Evolutionary conservation across 2,888 invertebrate genomes (phyloP).

Genomic region (Xylota segnis): DNA sequence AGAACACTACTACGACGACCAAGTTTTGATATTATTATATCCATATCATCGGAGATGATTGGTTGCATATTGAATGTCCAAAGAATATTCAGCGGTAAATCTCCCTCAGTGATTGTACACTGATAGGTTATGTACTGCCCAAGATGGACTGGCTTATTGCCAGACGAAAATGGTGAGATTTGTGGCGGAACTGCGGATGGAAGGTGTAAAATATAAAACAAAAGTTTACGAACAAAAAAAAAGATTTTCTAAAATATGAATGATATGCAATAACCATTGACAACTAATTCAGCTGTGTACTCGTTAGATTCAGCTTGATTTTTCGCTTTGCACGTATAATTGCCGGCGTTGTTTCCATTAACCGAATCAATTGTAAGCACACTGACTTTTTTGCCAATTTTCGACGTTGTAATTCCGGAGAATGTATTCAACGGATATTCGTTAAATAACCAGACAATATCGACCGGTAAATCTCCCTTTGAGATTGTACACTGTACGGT

Average conservation of each 20-base stretch:
- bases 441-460: slow-evolving; percentile 88
- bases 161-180: slow-evolving; percentile 86
- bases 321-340: slow-evolving; percentile 86
- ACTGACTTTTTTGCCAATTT: slow-evolving; percentile 86
- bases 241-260: background rate
- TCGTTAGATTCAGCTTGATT: slow-evolving; percentile 86
- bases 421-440: slow-evolving; percentile 88
- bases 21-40: slow-evolving; percentile 86
- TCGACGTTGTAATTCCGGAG: slow-evolving; percentile 84
- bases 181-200: slow-evolving; percentile 82
- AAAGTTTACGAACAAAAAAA: slow-evolving; percentile 8
- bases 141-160: slow-evolving; percentile 87
- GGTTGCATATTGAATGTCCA: slow-evolving; percentile 86
- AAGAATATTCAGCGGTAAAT: slow-evolving; percentile 87
- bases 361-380: slow-evolving; percentile 87
- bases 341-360: slow-evolving; percentile 86
- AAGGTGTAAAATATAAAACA: slow-evolving; percentile 50
- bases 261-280: slow-evolving; percentile 84
- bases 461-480: slow-evolving; percentile 89
- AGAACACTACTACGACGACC: slow-evolving; percentile 89
- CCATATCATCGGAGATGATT: slow-evolving; percentile 82
- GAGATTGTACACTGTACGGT: slow-evolving; percentile 88
- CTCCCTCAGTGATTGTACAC: slow-evolving; percentile 88
- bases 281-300: slow-evolving; percentile 85
- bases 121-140: slow-evolving; percentile 87